Percentiles rank a stretch among this genome's conserved stretches.
phyloP scores from a whole-genome alignment of 2,113 vertebrate genomes.

The Megatriorchis doriae region DNA sequence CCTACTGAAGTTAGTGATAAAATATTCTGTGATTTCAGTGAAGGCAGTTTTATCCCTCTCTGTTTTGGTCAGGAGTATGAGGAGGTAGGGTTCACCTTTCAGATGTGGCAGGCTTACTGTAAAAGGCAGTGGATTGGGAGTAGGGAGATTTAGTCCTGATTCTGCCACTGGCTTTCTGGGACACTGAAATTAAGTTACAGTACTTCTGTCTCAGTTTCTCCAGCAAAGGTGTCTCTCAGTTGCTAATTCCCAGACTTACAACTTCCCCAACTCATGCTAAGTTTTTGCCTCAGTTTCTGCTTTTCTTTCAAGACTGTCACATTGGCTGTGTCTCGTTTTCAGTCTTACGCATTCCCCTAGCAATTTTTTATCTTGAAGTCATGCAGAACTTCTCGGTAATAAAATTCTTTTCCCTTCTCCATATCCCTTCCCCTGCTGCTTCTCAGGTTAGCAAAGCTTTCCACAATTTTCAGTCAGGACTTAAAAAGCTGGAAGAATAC shows the following conservation, averaged over 20 bases:
- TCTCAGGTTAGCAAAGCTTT: neutral
- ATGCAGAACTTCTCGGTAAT: neutral
- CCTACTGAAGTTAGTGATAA: neutral
- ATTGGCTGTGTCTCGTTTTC: neutral
- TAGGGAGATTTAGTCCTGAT: neutral
- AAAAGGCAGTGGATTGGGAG: neutral
- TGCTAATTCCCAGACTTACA: neutral
- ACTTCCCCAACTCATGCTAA: neutral
- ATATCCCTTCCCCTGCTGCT: neutral
- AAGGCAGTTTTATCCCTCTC: neutral
- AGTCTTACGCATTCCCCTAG: neutral
- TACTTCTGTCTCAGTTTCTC: neutral
- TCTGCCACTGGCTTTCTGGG: neutral
- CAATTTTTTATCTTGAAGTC: neutral
- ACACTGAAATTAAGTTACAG: neutral
- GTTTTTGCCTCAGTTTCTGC: neutral
- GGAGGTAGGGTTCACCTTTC: neutral
- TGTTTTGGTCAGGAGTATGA: neutral
- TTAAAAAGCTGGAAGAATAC: neutral
- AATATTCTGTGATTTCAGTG: neutral
- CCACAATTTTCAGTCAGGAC: neutral
- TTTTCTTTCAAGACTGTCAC: neutral
- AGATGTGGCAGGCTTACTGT: neutral
- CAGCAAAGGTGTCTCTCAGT: neutral
- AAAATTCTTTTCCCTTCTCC: neutral